Evolutionary conservation across 2,113 vertebrate species (phyloP).

Genomic region (Ciconia maguari): DNA sequence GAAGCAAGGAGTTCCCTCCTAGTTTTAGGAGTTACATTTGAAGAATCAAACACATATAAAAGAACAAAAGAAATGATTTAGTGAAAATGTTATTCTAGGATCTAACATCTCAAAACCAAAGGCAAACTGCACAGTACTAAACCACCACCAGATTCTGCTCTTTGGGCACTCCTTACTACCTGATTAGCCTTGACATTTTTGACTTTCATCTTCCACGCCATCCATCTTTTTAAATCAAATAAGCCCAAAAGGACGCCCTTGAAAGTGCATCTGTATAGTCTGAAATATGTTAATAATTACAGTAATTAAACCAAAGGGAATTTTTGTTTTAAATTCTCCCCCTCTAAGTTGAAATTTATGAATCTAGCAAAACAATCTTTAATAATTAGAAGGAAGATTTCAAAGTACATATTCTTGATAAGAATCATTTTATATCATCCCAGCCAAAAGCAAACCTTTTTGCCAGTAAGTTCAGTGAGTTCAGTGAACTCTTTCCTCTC

Average conservation of each 20-base stretch:
- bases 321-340: constrained; percentile 74
- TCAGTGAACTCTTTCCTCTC: not conserved
- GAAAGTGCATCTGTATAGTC: constrained; percentile 81
- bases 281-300: constrained; percentile 91
- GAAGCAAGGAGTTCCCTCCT: not conserved
- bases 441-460: constrained; percentile 8
- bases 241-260: constrained; percentile 88
- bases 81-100: not conserved
- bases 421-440: not conserved
- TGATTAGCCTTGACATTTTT: constrained; percentile 81
- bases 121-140: not conserved
- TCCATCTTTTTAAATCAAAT: constrained; percentile 81
- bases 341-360: constrained; percentile 47
- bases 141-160: not conserved
- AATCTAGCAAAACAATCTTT: constrained; percentile 52
- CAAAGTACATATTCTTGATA: not conserved
- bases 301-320: constrained; percentile 92
- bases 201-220: constrained; percentile 86
- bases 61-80: not conserved
- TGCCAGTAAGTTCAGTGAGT: not conserved
- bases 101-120: not conserved
- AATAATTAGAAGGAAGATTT: constrained; percentile 28
- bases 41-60: not conserved
- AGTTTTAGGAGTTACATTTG: not conserved
- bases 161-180: constrained; percentile 72